Evolutionary conservation across 2,113 vertebrate species (phyloP).

Genomic region (Labeo rohita): DNA sequence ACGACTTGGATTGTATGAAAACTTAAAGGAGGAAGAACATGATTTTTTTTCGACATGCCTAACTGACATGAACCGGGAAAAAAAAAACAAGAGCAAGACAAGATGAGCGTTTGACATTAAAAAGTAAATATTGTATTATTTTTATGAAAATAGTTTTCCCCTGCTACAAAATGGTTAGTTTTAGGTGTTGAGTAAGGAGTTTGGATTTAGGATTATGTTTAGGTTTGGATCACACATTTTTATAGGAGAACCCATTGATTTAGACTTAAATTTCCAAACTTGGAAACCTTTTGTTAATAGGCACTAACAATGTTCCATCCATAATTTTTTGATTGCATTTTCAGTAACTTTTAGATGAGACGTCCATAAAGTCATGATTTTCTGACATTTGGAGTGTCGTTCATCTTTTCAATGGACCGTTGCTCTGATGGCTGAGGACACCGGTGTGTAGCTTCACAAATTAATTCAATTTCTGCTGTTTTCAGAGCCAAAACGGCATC

Average conservation of each 20-base stretch:
- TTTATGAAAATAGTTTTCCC: no score
- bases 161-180: no score
- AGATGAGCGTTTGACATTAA: no score
- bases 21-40: no score
- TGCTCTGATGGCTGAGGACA: neutral
- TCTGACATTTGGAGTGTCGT: neutral
- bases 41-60: no score
- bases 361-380: neutral
- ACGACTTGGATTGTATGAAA: no score
- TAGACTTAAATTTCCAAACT: neutral
- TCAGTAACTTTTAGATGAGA: neutral
- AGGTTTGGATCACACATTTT: neutral
- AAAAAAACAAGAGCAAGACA: no score
- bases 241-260: neutral
- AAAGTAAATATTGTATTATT: no score
- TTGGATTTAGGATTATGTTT: neutral
- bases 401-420: neutral
- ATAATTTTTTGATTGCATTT: neutral
- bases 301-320: neutral
- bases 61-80: no score
- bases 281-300: neutral
- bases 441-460: conserved; percentile 3
- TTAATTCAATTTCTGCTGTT: conserved; percentile 13
- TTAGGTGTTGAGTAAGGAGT: no score
- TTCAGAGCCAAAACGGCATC: conserved; percentile 7